Conservation (phyloP, 2,888 invertebrate species). For the Drosophila dives region DNA sequence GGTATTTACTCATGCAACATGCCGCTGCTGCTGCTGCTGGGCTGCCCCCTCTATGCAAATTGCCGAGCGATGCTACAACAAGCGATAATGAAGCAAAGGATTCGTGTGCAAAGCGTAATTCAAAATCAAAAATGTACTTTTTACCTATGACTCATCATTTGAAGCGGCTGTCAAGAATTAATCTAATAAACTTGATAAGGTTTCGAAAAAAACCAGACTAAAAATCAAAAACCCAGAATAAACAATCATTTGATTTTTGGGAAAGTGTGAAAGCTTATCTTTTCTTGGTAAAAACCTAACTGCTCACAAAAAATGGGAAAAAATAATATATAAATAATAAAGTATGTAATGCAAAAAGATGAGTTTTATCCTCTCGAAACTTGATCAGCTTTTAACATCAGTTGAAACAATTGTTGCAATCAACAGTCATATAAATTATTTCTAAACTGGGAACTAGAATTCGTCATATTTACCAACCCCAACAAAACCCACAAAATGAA, state of each 20-base stretch:
- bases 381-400: neutral
- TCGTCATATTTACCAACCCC: slow-evolving; percentile 14
- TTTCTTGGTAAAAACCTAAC: neutral
- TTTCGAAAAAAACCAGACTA: neutral
- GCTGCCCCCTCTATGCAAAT: slow-evolving; percentile 48
- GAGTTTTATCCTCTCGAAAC: no score
- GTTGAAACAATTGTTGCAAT: neutral
- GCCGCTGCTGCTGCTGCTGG: slow-evolving; percentile 5
- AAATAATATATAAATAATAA: no score
- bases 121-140: neutral
- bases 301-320: neutral
- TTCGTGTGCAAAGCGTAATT: neutral
- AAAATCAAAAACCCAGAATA: neutral
- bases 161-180: neutral
- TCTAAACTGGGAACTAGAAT: neutral
- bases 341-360: no score
- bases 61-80: slow-evolving; percentile 33
- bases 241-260: neutral
- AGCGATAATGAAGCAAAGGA: slow-evolving; percentile 22
- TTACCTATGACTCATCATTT: neutral
- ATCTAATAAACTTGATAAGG: neutral
- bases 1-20: slow-evolving; percentile 20
- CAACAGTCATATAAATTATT: neutral
- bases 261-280: neutral
- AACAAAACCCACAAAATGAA: slow-evolving; percentile 37